Evolutionary conservation across 2,888 invertebrate species (phyloP).

Genomic region (Phytoseiulus persimilis): DNA sequence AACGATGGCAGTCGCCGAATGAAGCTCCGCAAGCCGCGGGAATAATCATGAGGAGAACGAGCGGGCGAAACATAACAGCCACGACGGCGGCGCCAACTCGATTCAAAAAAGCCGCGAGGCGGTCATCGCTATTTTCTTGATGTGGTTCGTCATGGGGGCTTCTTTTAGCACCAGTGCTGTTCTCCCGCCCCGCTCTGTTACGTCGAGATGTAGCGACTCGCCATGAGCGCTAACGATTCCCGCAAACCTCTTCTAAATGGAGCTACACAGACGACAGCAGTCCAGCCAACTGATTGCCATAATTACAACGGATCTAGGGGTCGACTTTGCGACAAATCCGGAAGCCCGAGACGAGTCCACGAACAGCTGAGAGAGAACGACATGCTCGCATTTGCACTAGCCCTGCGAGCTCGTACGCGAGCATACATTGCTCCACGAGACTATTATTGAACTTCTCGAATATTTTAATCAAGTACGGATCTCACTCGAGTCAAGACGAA

Average conservation of each 20-base stretch:
- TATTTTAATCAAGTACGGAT: not conserved
- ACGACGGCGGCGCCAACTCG: not conserved
- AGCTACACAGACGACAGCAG: too few relatives aligned
- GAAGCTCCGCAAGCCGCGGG: not conserved
- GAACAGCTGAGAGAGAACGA: too few relatives aligned
- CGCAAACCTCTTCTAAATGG: too few relatives aligned
- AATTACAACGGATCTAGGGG: too few relatives aligned
- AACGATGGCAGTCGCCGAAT: not conserved
- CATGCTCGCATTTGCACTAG: too few relatives aligned
- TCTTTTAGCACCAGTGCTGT: not conserved
- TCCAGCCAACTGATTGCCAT: too few relatives aligned
- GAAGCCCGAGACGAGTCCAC: too few relatives aligned
- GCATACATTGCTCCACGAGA: too few relatives aligned
- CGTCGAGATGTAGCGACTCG: too few relatives aligned
- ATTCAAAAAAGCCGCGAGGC: not conserved
- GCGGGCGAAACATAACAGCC: not conserved
- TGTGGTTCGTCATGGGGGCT: not conserved
- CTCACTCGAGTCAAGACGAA: not conserved
- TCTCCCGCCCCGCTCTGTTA: not conserved
- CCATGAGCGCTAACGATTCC: too few relatives aligned
- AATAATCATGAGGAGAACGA: not conserved
- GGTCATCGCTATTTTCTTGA: not conserved
- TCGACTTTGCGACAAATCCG: too few relatives aligned
- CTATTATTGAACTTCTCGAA: not conserved
- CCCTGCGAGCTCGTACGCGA: not conserved